phyloP scores from a whole-genome alignment of 1,140 invertebrate genomes.

The Galendromus occidentalis region DNA sequence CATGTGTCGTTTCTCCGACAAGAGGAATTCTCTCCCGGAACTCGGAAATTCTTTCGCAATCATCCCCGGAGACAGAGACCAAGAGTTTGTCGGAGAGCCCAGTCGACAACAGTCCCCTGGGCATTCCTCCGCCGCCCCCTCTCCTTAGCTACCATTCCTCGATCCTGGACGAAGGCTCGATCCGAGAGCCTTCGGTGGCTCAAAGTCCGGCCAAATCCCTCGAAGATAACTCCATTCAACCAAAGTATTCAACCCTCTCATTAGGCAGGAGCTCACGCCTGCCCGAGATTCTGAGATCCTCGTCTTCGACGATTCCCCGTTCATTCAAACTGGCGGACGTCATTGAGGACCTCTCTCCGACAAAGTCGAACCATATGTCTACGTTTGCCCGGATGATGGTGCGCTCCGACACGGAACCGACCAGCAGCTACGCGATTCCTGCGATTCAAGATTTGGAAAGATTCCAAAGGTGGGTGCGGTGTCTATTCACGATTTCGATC shows the following conservation, averaged over 20 bases:
- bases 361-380: background rate
- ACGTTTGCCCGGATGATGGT: background rate
- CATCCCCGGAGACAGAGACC: background rate
- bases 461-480: background rate
- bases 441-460: background rate
- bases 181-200: conserved; percentile 8
- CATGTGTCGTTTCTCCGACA: background rate
- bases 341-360: background rate
- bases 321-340: background rate
- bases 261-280: background rate
- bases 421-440: background rate
- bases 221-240: background rate
- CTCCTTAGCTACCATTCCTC: background rate
- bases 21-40: background rate
- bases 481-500: background rate
- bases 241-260: conserved; percentile 5
- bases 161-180: conserved; percentile 4
- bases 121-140: background rate
- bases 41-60: conserved; percentile 8
- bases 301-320: background rate
- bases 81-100: conserved; percentile 10
- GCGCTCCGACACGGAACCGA: background rate
- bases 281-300: background rate
- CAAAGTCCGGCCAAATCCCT: conserved; percentile 7
- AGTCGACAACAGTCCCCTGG: conserved; percentile 9